A percentile compares a stretch with the other conserved stretches of the same genome.
Conservation (phyloP, 2,888 invertebrate species). For the Drosophila picticornis region DNA sequence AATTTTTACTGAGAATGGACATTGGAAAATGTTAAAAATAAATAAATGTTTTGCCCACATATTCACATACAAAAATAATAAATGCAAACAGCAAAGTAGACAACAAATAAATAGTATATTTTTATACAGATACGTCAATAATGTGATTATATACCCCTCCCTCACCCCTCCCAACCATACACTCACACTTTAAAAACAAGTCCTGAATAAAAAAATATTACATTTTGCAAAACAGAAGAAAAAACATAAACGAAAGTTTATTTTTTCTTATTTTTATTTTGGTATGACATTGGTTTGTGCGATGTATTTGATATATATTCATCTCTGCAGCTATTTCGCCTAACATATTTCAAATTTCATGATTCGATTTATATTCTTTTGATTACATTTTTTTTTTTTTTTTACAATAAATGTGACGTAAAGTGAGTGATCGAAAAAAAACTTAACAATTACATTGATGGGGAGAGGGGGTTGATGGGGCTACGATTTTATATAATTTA, state of each 20-base stretch:
- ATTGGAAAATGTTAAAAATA: conserved; percentile 20
- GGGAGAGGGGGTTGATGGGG: not conserved
- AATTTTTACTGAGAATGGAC: conserved; percentile 1
- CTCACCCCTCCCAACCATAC: not conserved
- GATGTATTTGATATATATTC: conserved; percentile 6
- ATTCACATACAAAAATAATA: conserved; percentile 3
- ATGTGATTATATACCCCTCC: conserved; percentile 41
- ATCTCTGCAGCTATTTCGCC: conserved; percentile 32
- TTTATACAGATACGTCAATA: conserved; percentile 28
- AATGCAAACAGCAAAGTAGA: conserved; percentile 2
- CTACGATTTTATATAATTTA: conserved; percentile 56
- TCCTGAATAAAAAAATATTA: conserved; percentile 52
- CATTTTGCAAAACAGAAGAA: conserved; percentile 50
- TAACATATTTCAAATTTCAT: conserved; percentile 41
- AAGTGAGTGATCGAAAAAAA: conserved; percentile 23
- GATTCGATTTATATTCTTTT: conserved; percentile 12
- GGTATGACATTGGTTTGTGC: conserved; percentile 6
- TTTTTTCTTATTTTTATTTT: conserved; percentile 23
- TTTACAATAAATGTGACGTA: conserved; percentile 51
- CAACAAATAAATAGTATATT: conserved; percentile 17
- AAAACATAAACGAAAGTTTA: conserved; percentile 33
- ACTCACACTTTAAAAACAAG: conserved; percentile 13
- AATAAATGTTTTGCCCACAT: conserved; percentile 1
- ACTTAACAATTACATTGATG: conserved; percentile 55
- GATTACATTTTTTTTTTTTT: conserved; percentile 14